These are phyloP conservation scores for Malurus alboscapulatus DNA, from an alignment of 2,113 vertebrate genomes.

Conservation along the genomic window DNA sequence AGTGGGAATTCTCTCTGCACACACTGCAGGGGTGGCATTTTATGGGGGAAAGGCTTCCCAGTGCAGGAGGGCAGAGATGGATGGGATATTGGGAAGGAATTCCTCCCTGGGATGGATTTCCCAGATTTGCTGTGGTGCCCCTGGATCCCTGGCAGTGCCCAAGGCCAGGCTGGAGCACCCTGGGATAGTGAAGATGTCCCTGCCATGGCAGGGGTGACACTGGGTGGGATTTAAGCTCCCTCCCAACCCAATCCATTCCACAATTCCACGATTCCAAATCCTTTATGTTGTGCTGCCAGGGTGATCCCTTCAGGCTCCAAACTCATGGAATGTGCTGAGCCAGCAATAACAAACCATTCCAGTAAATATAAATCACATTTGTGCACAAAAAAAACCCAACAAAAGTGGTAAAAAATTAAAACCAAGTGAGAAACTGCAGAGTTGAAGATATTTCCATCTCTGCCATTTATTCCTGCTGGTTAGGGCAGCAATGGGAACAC, in stretches of 20 bases:
- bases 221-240: neutral
- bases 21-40: neutral
- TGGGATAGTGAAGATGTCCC: neutral
- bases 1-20: rapidly evolving
- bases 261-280: neutral
- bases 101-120: too few species aligned
- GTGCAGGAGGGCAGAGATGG: rapidly evolving
- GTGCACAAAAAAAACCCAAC: too few species aligned
- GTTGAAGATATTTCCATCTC: neutral
- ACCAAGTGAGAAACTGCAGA: neutral
- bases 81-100: neutral
- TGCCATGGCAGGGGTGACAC: neutral
- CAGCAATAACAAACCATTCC: neutral
- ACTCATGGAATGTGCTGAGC: neutral
- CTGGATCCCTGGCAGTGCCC: neutral
- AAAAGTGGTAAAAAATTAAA: neutral
- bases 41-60: rapidly evolving
- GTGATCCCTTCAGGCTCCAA: neutral
- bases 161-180: neutral
- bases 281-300: neutral
- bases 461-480: neutral
- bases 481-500: neutral
- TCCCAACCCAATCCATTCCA: neutral
- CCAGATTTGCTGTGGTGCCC: neutral
- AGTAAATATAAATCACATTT: neutral